Base-by-base conservation (phyloP, 2,113 vertebrate genomes). In the Apodemus speciosus region DNA sequence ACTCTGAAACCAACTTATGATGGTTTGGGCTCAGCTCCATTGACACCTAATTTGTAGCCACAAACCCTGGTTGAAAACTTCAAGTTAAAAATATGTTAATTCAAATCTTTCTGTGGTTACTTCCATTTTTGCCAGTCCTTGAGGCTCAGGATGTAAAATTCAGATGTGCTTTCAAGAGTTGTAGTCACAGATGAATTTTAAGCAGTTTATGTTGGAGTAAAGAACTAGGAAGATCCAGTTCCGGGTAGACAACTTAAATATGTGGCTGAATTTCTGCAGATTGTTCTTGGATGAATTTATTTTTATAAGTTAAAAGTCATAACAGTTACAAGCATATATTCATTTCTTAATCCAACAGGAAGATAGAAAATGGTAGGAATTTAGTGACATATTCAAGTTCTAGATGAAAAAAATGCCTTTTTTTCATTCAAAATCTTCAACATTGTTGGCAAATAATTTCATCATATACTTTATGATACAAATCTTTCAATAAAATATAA, bases 11-110 rank as follows among this genome's bases (percentile, higher is more conserved):
- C 49, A 72, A 13, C 73, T 93, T 77, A 62, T 0, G 35, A 75
- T 87, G 71, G 83, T 92, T 95, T 96, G 73, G 83, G 51, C n/a
- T 79, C 53, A 18, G 40, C 81, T 81, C 77, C 85, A 92, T 7
- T 51, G 40, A 92, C 92, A 96, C 87, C 90, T 96, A 90, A 94
- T 96, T 91, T 92, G 46, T 25, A 83, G 88, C 49, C 75, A 91
- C 18, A 20, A 7, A 64, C n/a, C 79, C 4, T 79, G 49, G n/a
- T 32, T 53, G 40, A 84, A 91, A 35, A 76, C 68, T 87, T 84
- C 18, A 43, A 69, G 66, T 87, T 93, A 85, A 92, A 95, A 91
- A 85, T 88, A 89, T 14, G 38, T 68, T 77, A 71, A 62, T 84
- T 79, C 56, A 89, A 89, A 53, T 53, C 83, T 75, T 60, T 83